A percentile compares a stretch with the other conserved stretches of the same genome.
Evolutionary conservation across 2,888 invertebrate species (phyloP).

Genomic region (Pharmacophagus antenor): DNA sequence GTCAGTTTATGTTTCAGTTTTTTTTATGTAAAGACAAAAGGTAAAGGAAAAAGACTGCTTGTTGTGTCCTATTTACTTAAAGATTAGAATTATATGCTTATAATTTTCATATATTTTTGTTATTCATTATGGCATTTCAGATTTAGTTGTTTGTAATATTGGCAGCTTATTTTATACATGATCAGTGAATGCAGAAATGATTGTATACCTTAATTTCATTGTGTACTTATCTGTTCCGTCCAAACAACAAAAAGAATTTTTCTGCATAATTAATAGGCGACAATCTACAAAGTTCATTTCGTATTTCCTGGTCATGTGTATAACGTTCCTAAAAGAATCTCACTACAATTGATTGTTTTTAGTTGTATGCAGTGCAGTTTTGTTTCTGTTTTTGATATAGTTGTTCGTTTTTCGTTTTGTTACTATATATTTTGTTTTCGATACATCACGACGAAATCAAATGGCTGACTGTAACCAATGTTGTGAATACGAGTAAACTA

Average conservation of each 20-base stretch:
- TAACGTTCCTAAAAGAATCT: slow-evolving; percentile 28
- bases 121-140: slow-evolving; percentile 3
- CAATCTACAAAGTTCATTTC: not conserved
- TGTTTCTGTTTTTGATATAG: not conserved
- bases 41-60: slow-evolving; percentile 65
- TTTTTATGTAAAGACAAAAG: slow-evolving; percentile 60
- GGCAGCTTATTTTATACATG: slow-evolving; percentile 24
- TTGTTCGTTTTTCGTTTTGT: not conserved
- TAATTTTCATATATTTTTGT: slow-evolving; percentile 31
- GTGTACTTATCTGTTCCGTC: slow-evolving; percentile 25
- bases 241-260: slow-evolving; percentile 1
- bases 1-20: slow-evolving; percentile 23
- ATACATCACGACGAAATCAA: too few species aligned
- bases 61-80: slow-evolving; percentile 45
- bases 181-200: slow-evolving; percentile 13
- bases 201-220: not conserved
- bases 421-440: slow-evolving; percentile 12
- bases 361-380: not conserved
- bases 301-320: slow-evolving; percentile 10
- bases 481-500: slow-evolving; percentile 22
- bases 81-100: slow-evolving; percentile 10
- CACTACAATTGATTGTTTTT: slow-evolving; percentile 6
- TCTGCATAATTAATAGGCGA: not conserved
- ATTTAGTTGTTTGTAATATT: slow-evolving; percentile 8
- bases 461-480: slow-evolving; percentile 17